Evolutionary conservation across 2,888 invertebrate species (phyloP).

Genomic region (Mellilla xanthometata): DNA sequence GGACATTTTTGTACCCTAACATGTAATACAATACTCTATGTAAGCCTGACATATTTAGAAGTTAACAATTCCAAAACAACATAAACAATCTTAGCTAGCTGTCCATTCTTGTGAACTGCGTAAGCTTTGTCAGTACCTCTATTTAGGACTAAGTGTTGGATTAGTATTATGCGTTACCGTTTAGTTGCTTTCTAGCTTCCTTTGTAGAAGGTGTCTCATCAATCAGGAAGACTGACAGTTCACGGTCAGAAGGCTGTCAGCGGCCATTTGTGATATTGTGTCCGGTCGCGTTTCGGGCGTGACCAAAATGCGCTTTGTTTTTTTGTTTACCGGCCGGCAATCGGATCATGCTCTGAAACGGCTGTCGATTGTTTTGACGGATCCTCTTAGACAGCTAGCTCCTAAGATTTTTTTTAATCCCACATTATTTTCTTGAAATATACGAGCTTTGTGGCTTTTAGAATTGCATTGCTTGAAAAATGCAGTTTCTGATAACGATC

Average conservation of each 20-base stretch:
- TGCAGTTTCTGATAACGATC: too few species aligned
- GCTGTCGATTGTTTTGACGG: slow-evolving; percentile 13
- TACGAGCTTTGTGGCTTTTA: too few species aligned
- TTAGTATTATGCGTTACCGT: slow-evolving; percentile 15
- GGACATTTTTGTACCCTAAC: too few species aligned
- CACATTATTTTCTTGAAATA: too few species aligned
- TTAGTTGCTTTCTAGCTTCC: slow-evolving; percentile 35
- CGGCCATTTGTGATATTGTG: slow-evolving; percentile 38
- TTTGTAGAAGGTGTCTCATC: slow-evolving; percentile 43
- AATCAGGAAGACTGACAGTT: slow-evolving; percentile 52
- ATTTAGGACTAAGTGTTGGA: neutral
- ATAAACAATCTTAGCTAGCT: too few species aligned
- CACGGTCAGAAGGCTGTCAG: slow-evolving; percentile 36
- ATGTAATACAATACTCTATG: too few species aligned
- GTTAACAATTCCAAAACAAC: too few species aligned
- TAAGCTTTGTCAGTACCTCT: too few species aligned
- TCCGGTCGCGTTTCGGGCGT: slow-evolving; percentile 35
- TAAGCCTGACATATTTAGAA: too few species aligned
- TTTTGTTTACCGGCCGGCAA: slow-evolving; percentile 21
- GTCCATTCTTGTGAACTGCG: too few species aligned
- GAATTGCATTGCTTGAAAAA: too few species aligned
- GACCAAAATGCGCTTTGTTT: slow-evolving; percentile 39
- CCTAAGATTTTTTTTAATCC: too few species aligned
- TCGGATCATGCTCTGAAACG: slow-evolving; percentile 22
- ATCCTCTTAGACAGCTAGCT: slow-evolving; percentile 5